Conservation (phyloP, 2,113 vertebrate species). For the Myodes glareolus region DNA sequence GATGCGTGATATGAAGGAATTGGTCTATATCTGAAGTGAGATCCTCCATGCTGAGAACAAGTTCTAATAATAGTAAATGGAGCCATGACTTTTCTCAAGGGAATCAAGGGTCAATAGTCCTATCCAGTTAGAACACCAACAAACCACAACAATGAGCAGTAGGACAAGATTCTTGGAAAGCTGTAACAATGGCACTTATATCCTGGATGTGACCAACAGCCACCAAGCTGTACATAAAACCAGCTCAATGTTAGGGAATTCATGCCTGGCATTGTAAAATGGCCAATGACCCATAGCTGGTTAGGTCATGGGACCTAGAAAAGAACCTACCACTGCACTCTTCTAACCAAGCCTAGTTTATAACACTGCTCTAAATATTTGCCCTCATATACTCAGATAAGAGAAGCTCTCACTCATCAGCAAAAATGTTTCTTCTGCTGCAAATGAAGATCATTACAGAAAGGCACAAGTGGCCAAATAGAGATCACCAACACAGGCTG, state of each 20-base stretch:
- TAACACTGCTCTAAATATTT: neutral
- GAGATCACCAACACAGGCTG: neutral
- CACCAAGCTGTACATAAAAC: neutral
- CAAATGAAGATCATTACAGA: neutral
- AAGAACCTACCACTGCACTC: neutral
- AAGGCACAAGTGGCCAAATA: neutral
- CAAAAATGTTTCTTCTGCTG: neutral
- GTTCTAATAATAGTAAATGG: neutral
- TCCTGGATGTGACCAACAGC: neutral
- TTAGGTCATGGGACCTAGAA: neutral
- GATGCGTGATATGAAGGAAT: neutral
- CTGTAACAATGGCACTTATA: neutral
- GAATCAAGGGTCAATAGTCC: neutral
- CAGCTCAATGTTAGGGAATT: neutral
- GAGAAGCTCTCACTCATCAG: neutral
- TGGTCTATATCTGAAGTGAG: neutral
- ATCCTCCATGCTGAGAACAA: neutral
- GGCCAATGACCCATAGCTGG: neutral
- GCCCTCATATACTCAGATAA: neutral
- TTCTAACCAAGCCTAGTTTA: neutral
- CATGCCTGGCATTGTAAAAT: neutral
- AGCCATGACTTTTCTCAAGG: neutral
- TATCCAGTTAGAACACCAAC: neutral
- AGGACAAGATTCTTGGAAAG: neutral
- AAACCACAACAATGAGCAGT: neutral